A percentile compares a stretch with the other conserved stretches of the same genome.
These are phyloP conservation scores for Caenorhabditis panamensis DNA, from an alignment of 2,888 invertebrate species.

Conservation along the genomic window DNA sequence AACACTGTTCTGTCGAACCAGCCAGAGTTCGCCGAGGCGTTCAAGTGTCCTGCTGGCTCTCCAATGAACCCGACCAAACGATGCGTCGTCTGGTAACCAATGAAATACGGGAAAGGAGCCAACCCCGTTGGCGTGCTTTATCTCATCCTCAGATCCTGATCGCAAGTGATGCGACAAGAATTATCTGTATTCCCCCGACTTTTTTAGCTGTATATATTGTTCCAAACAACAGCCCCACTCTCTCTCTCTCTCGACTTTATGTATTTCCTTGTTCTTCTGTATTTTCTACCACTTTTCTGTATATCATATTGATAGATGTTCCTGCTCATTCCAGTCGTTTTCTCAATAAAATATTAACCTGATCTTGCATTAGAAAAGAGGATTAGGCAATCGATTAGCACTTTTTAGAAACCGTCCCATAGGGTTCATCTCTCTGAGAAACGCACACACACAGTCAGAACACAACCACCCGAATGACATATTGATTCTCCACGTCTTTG, in stretches of 20 bases:
- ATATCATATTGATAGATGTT: constrained; percentile 62
- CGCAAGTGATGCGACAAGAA: constrained; percentile 8
- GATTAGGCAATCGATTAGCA: too few species aligned
- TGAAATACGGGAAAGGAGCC: constrained; percentile 36
- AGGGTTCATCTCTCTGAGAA: too few species aligned
- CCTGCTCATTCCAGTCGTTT: constrained; percentile 47
- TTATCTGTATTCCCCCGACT: not conserved
- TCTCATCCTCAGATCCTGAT: constrained; percentile 41
- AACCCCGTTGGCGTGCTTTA: constrained; percentile 43
- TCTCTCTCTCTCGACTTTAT: not conserved
- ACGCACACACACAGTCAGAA: too few species aligned
- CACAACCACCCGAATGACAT: too few species aligned
- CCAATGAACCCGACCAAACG: constrained; percentile 89
- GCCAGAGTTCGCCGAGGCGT: constrained; percentile 90
- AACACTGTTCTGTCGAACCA: constrained; percentile 85
- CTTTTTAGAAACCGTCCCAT: too few species aligned
- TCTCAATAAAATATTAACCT: constrained; percentile 21
- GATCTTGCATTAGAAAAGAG: too few species aligned
- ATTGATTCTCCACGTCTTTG: too few species aligned
- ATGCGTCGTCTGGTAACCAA: constrained; percentile 77
- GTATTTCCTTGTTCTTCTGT: constrained; percentile 10
- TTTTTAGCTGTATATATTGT: constrained; percentile 57
- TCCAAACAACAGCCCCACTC: constrained; percentile 31
- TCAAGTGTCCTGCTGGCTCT: constrained; percentile 89
- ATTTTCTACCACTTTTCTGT: constrained; percentile 29